Evolutionary conservation across 2,888 invertebrate species (phyloP).

Genomic region (Drosophila prostipennis): DNA sequence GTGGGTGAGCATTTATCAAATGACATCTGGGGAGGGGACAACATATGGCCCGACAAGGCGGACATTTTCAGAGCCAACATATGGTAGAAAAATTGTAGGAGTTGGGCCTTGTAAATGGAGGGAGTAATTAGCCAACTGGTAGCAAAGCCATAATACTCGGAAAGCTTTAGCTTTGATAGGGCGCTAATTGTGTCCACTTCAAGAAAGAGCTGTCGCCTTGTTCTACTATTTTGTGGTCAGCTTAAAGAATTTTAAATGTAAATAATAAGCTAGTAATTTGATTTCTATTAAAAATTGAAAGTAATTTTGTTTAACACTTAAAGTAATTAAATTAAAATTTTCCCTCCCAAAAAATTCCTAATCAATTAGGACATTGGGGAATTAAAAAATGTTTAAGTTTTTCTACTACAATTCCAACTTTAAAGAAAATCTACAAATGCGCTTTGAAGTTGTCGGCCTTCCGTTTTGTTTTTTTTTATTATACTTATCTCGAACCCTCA

Average conservation of each 20-base stretch:
- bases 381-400: too few species aligned
- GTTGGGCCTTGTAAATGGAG: background rate
- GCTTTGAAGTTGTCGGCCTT: slow-evolving; percentile 50
- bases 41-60: slow-evolving; percentile 58
- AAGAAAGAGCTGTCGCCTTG: too few species aligned
- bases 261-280: too few species aligned
- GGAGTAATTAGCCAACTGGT: background rate
- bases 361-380: background rate
- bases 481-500: slow-evolving; percentile 25
- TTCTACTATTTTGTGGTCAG: too few species aligned
- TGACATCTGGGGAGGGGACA: slow-evolving; percentile 52
- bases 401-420: background rate
- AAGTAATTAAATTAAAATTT: too few species aligned
- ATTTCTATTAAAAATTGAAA: too few species aligned
- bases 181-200: too few species aligned
- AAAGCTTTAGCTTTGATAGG: too few species aligned
- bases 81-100: slow-evolving; percentile 33
- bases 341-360: background rate
- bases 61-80: slow-evolving; percentile 19
- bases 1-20: slow-evolving; percentile 66
- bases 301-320: too few species aligned
- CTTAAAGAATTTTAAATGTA: too few species aligned
- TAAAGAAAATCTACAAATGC: background rate
- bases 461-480: slow-evolving; percentile 11
- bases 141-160: background rate